Conservation (phyloP, 2,888 invertebrate species). For the Pseudococcus longispinus region DNA sequence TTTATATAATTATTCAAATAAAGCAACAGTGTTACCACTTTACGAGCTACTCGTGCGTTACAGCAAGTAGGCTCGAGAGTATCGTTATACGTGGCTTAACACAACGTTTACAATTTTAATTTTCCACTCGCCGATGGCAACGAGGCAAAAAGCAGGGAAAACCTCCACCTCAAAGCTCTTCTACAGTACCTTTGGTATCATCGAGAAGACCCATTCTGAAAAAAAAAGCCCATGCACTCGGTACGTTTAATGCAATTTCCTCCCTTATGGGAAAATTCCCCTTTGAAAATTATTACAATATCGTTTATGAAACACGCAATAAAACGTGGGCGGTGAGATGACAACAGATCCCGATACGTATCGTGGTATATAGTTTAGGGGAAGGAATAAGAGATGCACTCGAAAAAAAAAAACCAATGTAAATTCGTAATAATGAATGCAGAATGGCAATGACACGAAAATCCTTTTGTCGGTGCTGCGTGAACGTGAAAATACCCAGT, state of each 20-base stretch:
- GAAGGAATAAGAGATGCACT: neutral
- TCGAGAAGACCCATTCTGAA: neutral
- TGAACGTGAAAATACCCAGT: neutral
- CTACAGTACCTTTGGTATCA: neutral
- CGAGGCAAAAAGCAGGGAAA: neutral
- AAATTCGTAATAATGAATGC: constrained; percentile 28
- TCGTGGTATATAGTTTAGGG: neutral
- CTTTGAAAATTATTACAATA: neutral
- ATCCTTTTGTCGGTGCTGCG: neutral
- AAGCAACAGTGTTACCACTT: constrained; percentile 11
- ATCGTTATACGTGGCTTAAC: neutral
- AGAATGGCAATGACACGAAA: constrained; percentile 6
- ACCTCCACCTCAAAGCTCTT: neutral
- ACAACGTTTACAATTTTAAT: neutral
- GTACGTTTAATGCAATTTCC: constrained; percentile 3
- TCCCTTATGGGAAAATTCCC: neutral
- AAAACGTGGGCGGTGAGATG: neutral
- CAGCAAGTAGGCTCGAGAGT: neutral
- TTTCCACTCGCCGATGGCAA: neutral
- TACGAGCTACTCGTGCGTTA: neutral
- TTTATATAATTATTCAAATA: neutral
- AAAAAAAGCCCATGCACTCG: neutral
- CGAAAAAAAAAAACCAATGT: neutral
- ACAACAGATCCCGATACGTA: neutral
- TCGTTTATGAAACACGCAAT: constrained; percentile 11